Evolutionary conservation across 1,140 invertebrate genomes (phyloP).

Genomic region (Radopholus similis): DNA sequence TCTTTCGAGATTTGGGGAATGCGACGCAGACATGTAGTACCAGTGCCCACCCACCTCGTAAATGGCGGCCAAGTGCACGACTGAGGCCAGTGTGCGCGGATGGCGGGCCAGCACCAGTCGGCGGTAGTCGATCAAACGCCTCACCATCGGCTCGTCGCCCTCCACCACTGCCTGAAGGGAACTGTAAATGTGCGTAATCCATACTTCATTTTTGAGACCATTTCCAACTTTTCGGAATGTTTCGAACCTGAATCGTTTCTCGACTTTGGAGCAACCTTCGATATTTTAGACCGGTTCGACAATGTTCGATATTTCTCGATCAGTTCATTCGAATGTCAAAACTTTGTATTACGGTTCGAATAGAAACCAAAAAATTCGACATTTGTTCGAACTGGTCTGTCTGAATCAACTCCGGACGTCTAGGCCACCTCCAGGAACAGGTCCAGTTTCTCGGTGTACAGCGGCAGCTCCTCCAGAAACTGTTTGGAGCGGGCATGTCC

Average conservation of each 20-base stretch:
- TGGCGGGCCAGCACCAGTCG: conserved; percentile 23
- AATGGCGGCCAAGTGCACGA: conserved; percentile 45
- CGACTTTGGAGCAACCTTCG: too few relatives aligned
- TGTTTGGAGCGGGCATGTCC: conserved; percentile 4
- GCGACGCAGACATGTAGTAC: neutral
- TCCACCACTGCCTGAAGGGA: conserved; percentile 10
- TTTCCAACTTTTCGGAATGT: too few relatives aligned
- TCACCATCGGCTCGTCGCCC: conserved; percentile 3
- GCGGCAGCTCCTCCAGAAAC: conserved; percentile 7
- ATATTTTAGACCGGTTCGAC: too few relatives aligned
- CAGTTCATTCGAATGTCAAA: too few relatives aligned
- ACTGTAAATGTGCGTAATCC: too few relatives aligned
- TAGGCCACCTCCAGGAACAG: too few relatives aligned
- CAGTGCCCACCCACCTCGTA: conserved; percentile 10
- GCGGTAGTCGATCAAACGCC: conserved; percentile 4
- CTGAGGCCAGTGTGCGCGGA: conserved; percentile 35
- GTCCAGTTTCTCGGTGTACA: conserved; percentile 13
- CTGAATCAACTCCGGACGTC: too few relatives aligned
- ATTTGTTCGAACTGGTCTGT: too few relatives aligned
- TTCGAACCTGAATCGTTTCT: too few relatives aligned
- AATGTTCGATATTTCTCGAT: too few relatives aligned
- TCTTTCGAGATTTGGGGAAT: neutral
- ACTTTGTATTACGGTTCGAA: conserved; percentile 2
- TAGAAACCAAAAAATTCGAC: too few relatives aligned
- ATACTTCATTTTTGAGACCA: too few relatives aligned